Conservation (phyloP, 2,888 invertebrate genomes). For the Phania funesta region DNA sequence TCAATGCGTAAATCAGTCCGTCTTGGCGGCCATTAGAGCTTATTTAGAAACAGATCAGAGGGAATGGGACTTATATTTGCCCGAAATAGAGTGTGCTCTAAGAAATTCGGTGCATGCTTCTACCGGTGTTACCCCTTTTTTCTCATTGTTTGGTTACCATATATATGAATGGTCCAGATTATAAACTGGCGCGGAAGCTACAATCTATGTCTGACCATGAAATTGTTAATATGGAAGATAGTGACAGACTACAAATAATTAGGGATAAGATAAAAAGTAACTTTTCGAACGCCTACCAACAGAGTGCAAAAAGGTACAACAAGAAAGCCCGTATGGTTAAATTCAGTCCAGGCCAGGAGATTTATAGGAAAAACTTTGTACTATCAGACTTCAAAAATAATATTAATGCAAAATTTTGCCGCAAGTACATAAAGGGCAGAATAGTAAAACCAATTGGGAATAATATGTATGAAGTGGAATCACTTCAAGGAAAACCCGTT, state of each 20-base stretch:
- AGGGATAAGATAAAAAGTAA: not conserved
- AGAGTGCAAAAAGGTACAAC: conserved; percentile 12
- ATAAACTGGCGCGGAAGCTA: conserved; percentile 33
- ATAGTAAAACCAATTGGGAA: not conserved
- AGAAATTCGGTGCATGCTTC: conserved; percentile 18
- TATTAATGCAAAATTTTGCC: not conserved
- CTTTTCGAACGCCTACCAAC: not conserved
- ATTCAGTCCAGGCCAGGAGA: conserved; percentile 23
- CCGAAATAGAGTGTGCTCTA: conserved; percentile 43
- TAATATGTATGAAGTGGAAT: not conserved
- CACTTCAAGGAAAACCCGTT: not conserved
- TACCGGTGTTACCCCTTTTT: conserved; percentile 38
- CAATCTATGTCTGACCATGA: not conserved
- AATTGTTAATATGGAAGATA: not conserved
- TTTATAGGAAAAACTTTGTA: not conserved
- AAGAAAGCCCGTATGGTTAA: not conserved
- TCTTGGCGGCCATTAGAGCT: too few species aligned
- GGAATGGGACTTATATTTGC: conserved; percentile 4
- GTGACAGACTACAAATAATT: not conserved
- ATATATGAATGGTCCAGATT: conserved; percentile 20
- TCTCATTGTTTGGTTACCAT: conserved; percentile 27
- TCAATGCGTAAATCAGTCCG: too few species aligned
- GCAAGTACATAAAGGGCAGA: not conserved
- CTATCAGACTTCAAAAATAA: not conserved
- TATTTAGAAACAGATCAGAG: too few species aligned